These are phyloP conservation scores for Cerastis rubricosa DNA, from an alignment of 2,888 invertebrate species.

Conservation along the genomic window DNA sequence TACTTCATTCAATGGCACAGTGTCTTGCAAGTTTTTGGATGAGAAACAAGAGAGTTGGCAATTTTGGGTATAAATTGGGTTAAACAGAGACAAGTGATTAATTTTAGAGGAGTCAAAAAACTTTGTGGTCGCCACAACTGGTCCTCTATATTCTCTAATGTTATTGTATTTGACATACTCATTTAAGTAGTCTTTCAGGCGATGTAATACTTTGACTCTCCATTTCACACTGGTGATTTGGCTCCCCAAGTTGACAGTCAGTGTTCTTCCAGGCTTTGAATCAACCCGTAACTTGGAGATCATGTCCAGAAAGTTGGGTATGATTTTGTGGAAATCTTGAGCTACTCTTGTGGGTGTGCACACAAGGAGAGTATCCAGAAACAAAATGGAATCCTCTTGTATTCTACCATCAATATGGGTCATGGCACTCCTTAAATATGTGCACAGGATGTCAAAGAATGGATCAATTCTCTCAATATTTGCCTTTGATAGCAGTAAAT, in stretches of 20 bases:
- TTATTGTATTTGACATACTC: constrained; percentile 81
- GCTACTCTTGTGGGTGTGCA: constrained; percentile 93
- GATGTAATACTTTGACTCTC: constrained; percentile 94
- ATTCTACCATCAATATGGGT: constrained; percentile 95
- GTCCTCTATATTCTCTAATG: constrained; percentile 65
- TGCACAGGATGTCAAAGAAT: constrained; percentile 94
- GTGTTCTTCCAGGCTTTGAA: constrained; percentile 92
- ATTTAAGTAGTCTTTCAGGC: constrained; percentile 91
- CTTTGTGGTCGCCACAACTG: constrained; percentile 64
- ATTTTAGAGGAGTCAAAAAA: constrained; percentile 75
- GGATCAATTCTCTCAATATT: constrained; percentile 91
- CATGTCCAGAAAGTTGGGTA: constrained; percentile 95
- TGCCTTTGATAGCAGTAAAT: constrained; percentile 85
- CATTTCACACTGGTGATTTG: constrained; percentile 94
- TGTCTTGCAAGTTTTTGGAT: constrained; percentile 80
- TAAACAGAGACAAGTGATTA: constrained; percentile 80
- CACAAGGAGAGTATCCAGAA: constrained; percentile 94
- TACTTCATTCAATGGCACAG: constrained; percentile 81
- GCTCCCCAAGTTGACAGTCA: constrained; percentile 93
- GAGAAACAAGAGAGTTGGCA: constrained; percentile 85
- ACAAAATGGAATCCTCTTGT: constrained; percentile 95
- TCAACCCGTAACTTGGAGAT: constrained; percentile 94
- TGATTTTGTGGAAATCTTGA: constrained; percentile 92
- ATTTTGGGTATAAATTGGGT: constrained; percentile 78
- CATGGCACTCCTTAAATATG: constrained; percentile 97